Conservation (phyloP, 1,140 invertebrate genomes). For the Eufriesea mexicana region DNA sequence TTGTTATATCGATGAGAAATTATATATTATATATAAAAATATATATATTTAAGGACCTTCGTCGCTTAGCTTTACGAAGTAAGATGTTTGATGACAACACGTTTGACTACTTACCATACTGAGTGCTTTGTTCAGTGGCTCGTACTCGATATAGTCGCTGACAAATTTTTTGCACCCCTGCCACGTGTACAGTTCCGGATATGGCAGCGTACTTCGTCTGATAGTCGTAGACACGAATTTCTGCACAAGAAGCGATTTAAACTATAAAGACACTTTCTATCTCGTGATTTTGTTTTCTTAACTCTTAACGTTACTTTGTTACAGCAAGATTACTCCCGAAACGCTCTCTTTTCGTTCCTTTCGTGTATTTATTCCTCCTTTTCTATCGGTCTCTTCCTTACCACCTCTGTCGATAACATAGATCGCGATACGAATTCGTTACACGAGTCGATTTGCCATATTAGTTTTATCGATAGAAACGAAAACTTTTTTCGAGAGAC, state of each 20-base stretch:
- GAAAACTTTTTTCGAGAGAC: neutral
- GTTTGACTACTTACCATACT: constrained; percentile 83
- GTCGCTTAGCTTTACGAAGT: constrained; percentile 36
- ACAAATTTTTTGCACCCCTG: constrained; percentile 84
- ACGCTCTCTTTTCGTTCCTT: too few relatives aligned
- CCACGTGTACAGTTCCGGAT: constrained; percentile 85
- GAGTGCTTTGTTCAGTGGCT: constrained; percentile 83
- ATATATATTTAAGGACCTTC: constrained; percentile 31
- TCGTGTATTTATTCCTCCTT: constrained; percentile 23
- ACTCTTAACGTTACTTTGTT: neutral
- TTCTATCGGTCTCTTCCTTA: too few relatives aligned
- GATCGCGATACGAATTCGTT: neutral
- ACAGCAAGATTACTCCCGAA: constrained; percentile 1
- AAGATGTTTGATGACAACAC: neutral
- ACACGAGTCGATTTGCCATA: neutral
- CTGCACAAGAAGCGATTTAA: constrained; percentile 73
- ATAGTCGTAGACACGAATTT: constrained; percentile 89
- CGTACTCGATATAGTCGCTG: constrained; percentile 85
- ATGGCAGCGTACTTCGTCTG: constrained; percentile 85
- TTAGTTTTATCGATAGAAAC: neutral
- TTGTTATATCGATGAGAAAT: constrained; percentile 45
- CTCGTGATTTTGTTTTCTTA: constrained; percentile 21
- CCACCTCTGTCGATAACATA: too few relatives aligned
- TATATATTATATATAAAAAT: constrained; percentile 37
- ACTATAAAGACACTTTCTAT: neutral